These are phyloP conservation scores for Xenopus borealis DNA, from an alignment of 2,113 vertebrate genomes.

Conservation along the genomic window DNA sequence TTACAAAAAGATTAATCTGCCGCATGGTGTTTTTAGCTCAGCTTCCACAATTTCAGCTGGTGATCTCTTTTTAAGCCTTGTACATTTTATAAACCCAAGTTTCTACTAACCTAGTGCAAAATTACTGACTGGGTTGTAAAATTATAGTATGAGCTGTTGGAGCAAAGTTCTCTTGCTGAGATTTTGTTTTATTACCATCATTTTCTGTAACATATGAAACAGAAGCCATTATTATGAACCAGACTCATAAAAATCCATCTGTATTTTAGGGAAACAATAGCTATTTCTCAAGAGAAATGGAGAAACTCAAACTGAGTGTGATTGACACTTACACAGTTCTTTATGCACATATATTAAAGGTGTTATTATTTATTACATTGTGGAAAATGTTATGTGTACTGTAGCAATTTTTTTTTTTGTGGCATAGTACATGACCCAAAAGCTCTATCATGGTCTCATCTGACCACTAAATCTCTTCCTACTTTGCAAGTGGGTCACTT, in stretches of 20 bases:
- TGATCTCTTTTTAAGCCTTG: constrained; percentile 8
- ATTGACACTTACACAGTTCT: neutral
- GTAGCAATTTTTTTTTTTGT: too few relatives aligned
- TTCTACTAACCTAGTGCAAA: neutral
- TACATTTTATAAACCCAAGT: neutral
- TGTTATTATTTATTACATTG: too few relatives aligned
- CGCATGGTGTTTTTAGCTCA: constrained; percentile 24
- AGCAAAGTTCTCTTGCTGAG: neutral
- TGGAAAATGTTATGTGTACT: too few relatives aligned
- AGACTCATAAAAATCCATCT: neutral
- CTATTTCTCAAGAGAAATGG: neutral
- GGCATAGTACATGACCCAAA: too few relatives aligned
- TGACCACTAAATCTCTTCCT: too few relatives aligned
- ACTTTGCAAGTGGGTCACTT: too few relatives aligned
- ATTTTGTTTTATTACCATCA: neutral
- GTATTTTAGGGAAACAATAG: neutral
- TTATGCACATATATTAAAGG: neutral
- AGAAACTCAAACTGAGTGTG: neutral
- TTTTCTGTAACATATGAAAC: neutral
- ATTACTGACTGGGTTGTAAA: neutral
- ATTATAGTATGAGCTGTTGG: neutral
- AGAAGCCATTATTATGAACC: neutral
- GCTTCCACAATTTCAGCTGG: constrained; percentile 10
- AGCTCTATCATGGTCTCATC: too few relatives aligned
- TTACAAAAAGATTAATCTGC: constrained; percentile 36